Conservation (phyloP, 2,113 vertebrate genomes). For the Lates calcarifer region DNA sequence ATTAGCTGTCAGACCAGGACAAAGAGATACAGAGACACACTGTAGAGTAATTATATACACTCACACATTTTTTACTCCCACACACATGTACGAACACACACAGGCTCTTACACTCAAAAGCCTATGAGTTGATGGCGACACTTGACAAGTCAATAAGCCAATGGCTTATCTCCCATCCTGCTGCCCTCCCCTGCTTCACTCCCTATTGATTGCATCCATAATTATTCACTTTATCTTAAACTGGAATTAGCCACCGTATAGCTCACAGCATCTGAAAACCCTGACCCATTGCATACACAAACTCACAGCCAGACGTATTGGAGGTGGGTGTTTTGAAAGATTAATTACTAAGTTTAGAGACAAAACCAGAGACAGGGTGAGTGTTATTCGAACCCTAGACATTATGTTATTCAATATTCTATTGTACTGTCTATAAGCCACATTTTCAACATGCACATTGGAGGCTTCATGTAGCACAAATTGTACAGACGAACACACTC, state of each 20-base stretch:
- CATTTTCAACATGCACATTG: background rate
- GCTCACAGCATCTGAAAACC: constrained; percentile 40
- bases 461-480: background rate
- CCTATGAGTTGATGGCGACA: constrained; percentile 74
- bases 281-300: constrained; percentile 14
- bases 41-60: constrained; percentile 69
- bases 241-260: constrained; percentile 67
- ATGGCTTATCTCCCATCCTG: constrained; percentile 70
- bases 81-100: constrained; percentile 12
- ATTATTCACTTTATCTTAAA: constrained; percentile 81
- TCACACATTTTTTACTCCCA: constrained; percentile 46
- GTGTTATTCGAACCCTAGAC: background rate
- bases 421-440: background rate
- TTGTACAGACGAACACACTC: background rate
- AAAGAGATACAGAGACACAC: constrained; percentile 63
- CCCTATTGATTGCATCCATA: constrained; percentile 79
- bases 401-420: background rate
- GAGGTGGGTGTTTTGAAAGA: background rate
- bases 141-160: constrained; percentile 84
- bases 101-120: constrained; percentile 60
- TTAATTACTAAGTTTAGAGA: background rate
- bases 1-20: constrained; percentile 77
- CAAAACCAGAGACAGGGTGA: background rate
- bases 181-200: constrained; percentile 60
- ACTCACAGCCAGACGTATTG: constrained; percentile 4